These are phyloP conservation scores for Sciurus carolinensis DNA, from an alignment of 2,797 vertebrate genomes.

Conservation along the genomic window DNA sequence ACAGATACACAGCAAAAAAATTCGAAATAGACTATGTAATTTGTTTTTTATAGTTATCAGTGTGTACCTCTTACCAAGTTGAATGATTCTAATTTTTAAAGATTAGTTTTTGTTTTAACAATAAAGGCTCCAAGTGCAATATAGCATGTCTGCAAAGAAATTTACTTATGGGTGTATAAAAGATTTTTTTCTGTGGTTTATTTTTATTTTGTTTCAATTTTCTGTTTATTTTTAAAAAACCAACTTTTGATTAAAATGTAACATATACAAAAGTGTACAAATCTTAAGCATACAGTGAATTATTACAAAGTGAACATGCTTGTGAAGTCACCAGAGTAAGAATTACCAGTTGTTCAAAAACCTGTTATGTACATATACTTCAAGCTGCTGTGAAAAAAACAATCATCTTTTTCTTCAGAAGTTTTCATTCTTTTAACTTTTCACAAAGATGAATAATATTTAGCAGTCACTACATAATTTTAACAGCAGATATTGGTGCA, in stretches of 20 bases:
- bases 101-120: conserved; percentile 43
- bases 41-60: background rate
- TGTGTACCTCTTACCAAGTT: background rate
- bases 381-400: background rate
- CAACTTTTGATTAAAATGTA: background rate
- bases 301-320: background rate
- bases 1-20: background rate
- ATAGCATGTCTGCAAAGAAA: conserved; percentile 28
- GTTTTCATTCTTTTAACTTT: background rate
- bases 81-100: conserved; percentile 43
- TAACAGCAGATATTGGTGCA: background rate
- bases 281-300: background rate
- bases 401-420: conserved; percentile 47
- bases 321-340: conserved; percentile 18
- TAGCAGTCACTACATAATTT: background rate
- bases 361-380: background rate
- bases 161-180: background rate
- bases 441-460: conserved; percentile 18
- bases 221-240: conserved; percentile 29
- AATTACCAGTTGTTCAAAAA: background rate
- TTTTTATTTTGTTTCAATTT: background rate
- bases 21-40: conserved; percentile 14
- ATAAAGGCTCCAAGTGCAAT: conserved; percentile 3
- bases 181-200: background rate
- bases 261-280: background rate